Conservation (phyloP, 2,888 invertebrate species). For the Dasypolia templi region DNA sequence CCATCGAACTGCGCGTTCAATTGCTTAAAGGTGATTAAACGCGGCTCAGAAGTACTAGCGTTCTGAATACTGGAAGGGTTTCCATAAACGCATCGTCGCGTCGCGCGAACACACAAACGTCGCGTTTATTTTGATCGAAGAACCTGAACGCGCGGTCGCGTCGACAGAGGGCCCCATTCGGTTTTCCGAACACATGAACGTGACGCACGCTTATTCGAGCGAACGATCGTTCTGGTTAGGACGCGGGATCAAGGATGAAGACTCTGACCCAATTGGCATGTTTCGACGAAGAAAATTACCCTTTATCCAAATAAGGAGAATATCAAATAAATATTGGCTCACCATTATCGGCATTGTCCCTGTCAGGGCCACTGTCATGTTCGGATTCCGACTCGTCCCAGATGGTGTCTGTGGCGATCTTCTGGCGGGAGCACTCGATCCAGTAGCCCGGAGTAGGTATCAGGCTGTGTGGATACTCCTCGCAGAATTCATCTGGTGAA, state of each 20-base stretch:
- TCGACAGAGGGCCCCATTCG: too few relatives aligned
- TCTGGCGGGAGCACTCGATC: conserved; percentile 98
- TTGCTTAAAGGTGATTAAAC: too few relatives aligned
- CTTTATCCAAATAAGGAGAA: neutral
- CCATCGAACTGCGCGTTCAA: too few relatives aligned
- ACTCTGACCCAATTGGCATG: neutral
- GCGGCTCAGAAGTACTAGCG: too few relatives aligned
- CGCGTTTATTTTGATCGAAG: neutral
- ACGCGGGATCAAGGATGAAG: neutral
- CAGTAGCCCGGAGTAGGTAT: conserved; percentile 98
- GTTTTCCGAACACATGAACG: neutral
- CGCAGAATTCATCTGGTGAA: conserved; percentile 96
- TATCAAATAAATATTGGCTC: conserved; percentile 61
- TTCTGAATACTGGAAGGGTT: too few relatives aligned
- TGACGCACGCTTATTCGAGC: neutral
- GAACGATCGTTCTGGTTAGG: neutral
- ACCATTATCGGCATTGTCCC: conserved; percentile 87
- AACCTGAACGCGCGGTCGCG: neutral
- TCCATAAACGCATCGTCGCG: too few relatives aligned
- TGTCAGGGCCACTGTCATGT: conserved; percentile 92
- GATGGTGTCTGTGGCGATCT: conserved; percentile 95
- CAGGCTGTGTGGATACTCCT: conserved; percentile 97
- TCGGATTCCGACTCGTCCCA: conserved; percentile 97
- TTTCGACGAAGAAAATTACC: neutral
- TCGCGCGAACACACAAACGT: neutral